Percentiles rank a stretch among this genome's conserved stretches.
phyloP scores from a whole-genome alignment of 2,113 vertebrate genomes.

The Nicator chloris region DNA sequence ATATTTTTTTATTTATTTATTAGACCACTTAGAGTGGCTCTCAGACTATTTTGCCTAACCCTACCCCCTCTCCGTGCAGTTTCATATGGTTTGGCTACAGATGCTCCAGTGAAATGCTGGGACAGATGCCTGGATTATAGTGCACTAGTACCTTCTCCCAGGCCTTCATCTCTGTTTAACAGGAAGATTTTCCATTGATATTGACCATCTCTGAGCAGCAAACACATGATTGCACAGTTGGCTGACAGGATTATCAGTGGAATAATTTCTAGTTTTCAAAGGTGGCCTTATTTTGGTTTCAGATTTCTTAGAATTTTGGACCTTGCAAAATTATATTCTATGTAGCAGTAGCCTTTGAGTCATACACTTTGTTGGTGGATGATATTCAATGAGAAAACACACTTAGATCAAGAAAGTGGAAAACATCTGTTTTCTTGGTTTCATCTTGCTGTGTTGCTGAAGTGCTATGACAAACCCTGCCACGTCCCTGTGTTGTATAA shows the following conservation, averaged over 20 bases:
- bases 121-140: not conserved
- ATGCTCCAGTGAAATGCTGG: not conserved
- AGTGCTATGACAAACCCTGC: not conserved
- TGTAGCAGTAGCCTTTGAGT: not conserved
- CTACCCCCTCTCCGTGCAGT: not conserved
- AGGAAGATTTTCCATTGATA: not conserved
- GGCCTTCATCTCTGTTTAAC: not conserved
- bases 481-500: not conserved
- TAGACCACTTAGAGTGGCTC: not conserved
- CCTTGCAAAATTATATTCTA: not conserved
- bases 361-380: not conserved
- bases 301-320: not conserved
- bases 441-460: not conserved
- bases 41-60: not conserved
- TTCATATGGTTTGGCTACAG: not conserved
- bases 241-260: not conserved
- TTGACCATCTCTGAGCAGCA: not conserved
- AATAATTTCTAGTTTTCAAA: not conserved
- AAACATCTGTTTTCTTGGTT: not conserved
- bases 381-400: not conserved
- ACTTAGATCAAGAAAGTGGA: not conserved
- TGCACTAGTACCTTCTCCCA: not conserved
- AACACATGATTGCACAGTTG: not conserved
- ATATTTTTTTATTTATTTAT: not conserved
- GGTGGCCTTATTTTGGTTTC: not conserved